phyloP scores from a whole-genome alignment of 2,888 invertebrate genomes.

The Tiphia femorata region DNA sequence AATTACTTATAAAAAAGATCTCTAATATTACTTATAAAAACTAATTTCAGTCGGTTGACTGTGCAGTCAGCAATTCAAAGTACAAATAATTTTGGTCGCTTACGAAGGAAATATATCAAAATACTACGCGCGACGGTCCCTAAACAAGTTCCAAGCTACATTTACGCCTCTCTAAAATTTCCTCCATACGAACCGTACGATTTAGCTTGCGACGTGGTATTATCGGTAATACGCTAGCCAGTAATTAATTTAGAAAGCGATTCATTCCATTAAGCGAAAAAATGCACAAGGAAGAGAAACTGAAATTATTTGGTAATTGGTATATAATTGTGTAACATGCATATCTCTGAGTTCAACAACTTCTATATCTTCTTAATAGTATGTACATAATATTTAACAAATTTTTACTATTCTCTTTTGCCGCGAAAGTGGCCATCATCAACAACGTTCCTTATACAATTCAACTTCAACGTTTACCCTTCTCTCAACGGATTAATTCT shows the following conservation, averaged over 20 bases:
- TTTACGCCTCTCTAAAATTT: neutral
- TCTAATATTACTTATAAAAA: constrained; percentile 6
- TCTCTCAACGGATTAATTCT: too few relatives aligned
- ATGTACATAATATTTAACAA: constrained; percentile 46
- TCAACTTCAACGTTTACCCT: too few relatives aligned
- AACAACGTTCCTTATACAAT: too few relatives aligned
- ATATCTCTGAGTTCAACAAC: constrained; percentile 26
- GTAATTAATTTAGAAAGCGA: neutral
- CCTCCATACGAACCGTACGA: neutral
- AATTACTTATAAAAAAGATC: constrained; percentile 6
- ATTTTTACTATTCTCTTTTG: constrained; percentile 53
- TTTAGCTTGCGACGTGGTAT: constrained; percentile 11
- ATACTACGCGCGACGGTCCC: neutral
- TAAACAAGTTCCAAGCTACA: neutral
- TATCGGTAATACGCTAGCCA: neutral
- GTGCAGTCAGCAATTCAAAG: neutral
- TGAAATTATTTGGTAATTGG: neutral
- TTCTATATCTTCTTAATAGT: constrained; percentile 37
- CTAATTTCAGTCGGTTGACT: constrained; percentile 1
- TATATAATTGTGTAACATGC: constrained; percentile 18
- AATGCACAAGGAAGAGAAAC: neutral
- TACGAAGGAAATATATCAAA: neutral
- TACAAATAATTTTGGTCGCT: neutral
- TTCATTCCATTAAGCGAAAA: neutral
- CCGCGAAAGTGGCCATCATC: too few relatives aligned